A percentile compares a stretch with the other conserved stretches of the same genome.
These are phyloP conservation scores for Cacatua alba DNA, from an alignment of 2,113 vertebrate genomes.

Conservation along the genomic window DNA sequence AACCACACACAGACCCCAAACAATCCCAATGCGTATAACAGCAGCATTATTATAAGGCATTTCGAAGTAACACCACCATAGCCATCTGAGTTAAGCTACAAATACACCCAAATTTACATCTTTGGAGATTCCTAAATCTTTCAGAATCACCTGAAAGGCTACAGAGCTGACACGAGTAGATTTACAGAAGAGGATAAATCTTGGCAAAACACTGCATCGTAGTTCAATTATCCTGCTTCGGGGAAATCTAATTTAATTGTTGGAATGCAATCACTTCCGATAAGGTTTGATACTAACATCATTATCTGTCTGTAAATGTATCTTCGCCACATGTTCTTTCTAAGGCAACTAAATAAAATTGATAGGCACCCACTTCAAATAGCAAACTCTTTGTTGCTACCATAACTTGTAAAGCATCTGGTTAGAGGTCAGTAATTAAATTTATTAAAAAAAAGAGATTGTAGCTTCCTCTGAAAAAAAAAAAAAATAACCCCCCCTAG, in stretches of 20 bases:
- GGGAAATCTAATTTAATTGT: constrained; percentile 69
- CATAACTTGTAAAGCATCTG: not conserved
- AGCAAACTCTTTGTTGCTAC: constrained; percentile 4
- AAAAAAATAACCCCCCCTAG: rapidly evolving
- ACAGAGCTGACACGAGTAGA: constrained; percentile 44
- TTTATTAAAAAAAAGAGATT: not conserved
- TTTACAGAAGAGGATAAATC: constrained; percentile 70
- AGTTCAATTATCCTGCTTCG: constrained; percentile 72
- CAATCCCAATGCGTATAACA: not conserved
- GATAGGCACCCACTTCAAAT: constrained; percentile 10
- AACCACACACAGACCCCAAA: not conserved
- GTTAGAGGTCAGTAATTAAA: not conserved
- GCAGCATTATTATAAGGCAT: not conserved
- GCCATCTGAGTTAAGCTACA: not conserved
- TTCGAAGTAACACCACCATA: not conserved
- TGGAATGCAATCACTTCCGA: constrained; percentile 66
- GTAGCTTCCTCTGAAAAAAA: not conserved
- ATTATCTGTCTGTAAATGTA: constrained; percentile 55
- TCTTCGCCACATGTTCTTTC: constrained; percentile 46
- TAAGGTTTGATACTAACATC: constrained; percentile 64
- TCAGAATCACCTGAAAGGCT: not conserved
- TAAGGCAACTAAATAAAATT: constrained; percentile 30
- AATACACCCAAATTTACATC: not conserved
- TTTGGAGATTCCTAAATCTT: not conserved
- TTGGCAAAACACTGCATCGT: constrained; percentile 60